A percentile compares a stretch with the other conserved stretches of the same genome.
phyloP scores from a whole-genome alignment of 2,113 vertebrate species.

The Mohoua ochrocephala region DNA sequence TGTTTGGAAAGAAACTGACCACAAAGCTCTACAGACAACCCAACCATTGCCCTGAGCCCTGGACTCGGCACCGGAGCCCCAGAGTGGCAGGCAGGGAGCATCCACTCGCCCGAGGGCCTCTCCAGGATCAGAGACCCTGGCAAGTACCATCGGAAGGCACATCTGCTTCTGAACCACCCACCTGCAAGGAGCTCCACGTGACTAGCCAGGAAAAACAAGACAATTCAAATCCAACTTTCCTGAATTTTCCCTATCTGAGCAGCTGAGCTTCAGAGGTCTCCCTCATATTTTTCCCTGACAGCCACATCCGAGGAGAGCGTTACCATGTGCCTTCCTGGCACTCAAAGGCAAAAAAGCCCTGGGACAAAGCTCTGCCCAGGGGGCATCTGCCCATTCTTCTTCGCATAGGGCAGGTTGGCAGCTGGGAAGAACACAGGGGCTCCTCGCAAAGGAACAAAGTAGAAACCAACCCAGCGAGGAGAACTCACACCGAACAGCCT shows the following conservation, averaged over 20 bases:
- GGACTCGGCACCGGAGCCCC: neutral
- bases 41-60: neutral
- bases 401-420: accelerated
- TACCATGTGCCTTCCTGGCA: neutral
- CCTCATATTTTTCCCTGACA: neutral
- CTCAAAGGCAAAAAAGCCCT: neutral
- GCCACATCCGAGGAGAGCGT: neutral
- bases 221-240: neutral
- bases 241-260: neutral
- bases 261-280: neutral
- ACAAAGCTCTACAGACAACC: neutral
- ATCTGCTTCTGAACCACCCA: neutral
- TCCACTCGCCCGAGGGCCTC: neutral
- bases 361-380: neutral
- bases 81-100: neutral
- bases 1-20: neutral
- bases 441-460: neutral
- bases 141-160: neutral
- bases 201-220: neutral
- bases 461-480: neutral
- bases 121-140: neutral
- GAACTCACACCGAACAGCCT: neutral
- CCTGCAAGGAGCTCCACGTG: neutral
- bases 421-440: neutral
- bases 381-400: neutral